Conservation (phyloP, 1,140 invertebrate species). For the Elysia chlorotica region DNA sequence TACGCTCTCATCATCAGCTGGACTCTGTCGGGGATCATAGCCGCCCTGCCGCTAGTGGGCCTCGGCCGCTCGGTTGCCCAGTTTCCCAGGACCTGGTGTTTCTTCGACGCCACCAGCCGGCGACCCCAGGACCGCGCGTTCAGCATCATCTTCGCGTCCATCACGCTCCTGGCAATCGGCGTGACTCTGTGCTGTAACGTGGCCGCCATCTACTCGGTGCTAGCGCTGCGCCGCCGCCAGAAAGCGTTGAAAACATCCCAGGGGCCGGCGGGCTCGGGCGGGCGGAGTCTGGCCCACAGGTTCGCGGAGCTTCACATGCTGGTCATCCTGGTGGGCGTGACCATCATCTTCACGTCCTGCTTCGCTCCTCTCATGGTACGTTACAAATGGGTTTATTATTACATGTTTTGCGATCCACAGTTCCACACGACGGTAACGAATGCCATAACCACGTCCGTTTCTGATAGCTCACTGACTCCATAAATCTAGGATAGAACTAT, state of each 20-base stretch:
- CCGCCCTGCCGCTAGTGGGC: slow-evolving; percentile 58
- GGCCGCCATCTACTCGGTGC: slow-evolving; percentile 52
- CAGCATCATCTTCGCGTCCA: slow-evolving; percentile 48
- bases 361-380: slow-evolving; percentile 62
- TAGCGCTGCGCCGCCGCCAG: slow-evolving; percentile 41
- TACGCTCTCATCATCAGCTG: slow-evolving; percentile 52
- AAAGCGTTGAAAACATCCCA: slow-evolving; percentile 33
- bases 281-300: slow-evolving; percentile 41
- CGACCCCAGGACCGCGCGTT: slow-evolving; percentile 39
- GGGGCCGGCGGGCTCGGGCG: slow-evolving; percentile 32
- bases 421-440: too few species aligned
- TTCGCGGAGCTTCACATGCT: slow-evolving; percentile 63
- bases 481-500: too few species aligned
- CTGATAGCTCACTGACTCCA: too few species aligned
- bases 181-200: slow-evolving; percentile 55
- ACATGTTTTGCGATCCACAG: too few species aligned
- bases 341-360: slow-evolving; percentile 60
- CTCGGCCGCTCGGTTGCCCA: slow-evolving; percentile 52
- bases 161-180: slow-evolving; percentile 45
- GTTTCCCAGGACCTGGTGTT: slow-evolving; percentile 63
- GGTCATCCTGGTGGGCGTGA: slow-evolving; percentile 60
- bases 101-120: slow-evolving; percentile 57
- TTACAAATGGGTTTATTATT: too few species aligned
- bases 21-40: slow-evolving; percentile 49
- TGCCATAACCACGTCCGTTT: too few species aligned